These are phyloP conservation scores for Columbina picui DNA, from an alignment of 2,113 vertebrate species.

Conservation along the genomic window DNA sequence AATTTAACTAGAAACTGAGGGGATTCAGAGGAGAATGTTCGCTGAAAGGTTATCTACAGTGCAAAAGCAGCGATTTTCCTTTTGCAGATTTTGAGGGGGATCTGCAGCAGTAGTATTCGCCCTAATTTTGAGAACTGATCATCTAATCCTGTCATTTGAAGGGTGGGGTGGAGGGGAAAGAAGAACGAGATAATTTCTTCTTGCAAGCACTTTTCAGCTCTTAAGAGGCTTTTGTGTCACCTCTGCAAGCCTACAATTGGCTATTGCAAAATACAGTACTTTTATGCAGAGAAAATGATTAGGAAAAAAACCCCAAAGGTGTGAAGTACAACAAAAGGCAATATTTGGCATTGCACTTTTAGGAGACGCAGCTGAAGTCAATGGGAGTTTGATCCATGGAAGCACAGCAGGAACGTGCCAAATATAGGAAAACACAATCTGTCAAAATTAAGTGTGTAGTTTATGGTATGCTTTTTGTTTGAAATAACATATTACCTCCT, in stretches of 20 bases:
- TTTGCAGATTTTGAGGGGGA: neutral
- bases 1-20: neutral
- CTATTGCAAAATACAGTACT: neutral
- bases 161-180: neutral
- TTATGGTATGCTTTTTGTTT: conserved; percentile 44
- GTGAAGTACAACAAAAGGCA: conserved; percentile 13
- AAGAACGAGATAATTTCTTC: neutral
- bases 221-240: conserved; percentile 20
- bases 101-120: neutral
- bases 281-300: neutral
- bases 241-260: neutral
- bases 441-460: conserved; percentile 59
- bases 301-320: neutral
- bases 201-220: neutral
- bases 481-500: conserved; percentile 55
- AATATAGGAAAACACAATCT: conserved; percentile 55
- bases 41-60: neutral
- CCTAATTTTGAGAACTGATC: neutral
- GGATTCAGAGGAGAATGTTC: neutral
- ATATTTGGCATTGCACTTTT: neutral
- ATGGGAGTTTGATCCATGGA: conserved; percentile 15
- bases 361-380: conserved; percentile 13
- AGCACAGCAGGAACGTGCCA: neutral
- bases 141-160: neutral
- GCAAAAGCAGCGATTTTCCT: neutral